Conservation (phyloP, 2,113 vertebrate genomes). For the Campylorhamphus procurvoides region DNA sequence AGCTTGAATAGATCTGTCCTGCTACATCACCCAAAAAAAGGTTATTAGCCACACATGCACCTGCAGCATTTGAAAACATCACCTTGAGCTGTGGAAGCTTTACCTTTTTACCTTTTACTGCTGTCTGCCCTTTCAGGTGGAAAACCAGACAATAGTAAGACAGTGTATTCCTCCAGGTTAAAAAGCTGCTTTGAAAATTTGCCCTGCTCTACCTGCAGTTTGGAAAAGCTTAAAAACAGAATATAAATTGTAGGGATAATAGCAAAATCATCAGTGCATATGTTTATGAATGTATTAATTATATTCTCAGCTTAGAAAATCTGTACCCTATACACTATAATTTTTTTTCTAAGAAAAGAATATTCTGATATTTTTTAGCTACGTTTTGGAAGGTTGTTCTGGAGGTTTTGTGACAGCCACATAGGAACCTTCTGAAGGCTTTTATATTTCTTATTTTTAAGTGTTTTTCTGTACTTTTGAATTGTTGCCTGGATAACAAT, state of each 20-base stretch:
- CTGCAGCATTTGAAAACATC: neutral
- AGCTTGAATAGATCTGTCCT: neutral
- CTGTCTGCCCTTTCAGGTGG: neutral
- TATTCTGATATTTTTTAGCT: neutral
- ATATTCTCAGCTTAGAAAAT: neutral
- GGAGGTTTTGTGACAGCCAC: neutral
- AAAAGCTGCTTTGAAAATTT: neutral
- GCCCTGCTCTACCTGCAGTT: neutral
- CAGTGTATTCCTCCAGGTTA: neutral
- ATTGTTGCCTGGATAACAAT: neutral
- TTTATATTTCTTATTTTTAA: constrained; percentile 15
- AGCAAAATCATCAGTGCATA: neutral
- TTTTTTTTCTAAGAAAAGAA: constrained; percentile 35
- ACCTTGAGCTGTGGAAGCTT: neutral
- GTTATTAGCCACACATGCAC: neutral
- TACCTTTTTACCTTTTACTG: neutral
- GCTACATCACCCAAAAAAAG: neutral
- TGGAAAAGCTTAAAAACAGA: neutral
- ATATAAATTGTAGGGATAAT: neutral
- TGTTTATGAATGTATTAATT: neutral
- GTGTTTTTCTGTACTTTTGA: neutral
- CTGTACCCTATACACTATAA: neutral
- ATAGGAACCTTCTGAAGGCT: neutral
- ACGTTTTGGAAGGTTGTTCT: neutral
- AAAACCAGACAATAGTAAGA: neutral